A percentile compares a stretch with the other conserved stretches of the same genome.
These are phyloP conservation scores for Jacana jacana DNA, from an alignment of 2,113 vertebrate genomes.

Conservation along the genomic window DNA sequence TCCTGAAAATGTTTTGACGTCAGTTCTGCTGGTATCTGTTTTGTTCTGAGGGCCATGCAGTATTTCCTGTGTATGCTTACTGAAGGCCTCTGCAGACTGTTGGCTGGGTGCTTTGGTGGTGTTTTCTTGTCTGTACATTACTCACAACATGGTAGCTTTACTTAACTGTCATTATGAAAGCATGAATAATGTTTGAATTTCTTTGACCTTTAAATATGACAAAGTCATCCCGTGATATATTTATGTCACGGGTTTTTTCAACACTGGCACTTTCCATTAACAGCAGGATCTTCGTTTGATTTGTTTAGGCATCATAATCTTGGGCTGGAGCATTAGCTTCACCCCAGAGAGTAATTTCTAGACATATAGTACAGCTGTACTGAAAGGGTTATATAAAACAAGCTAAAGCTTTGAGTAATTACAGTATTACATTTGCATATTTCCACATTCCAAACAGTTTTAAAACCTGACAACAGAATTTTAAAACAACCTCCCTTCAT, in stretches of 20 bases:
- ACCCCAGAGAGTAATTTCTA: neutral
- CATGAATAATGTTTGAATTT: constrained; percentile 52
- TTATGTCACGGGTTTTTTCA: neutral
- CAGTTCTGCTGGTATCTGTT: neutral
- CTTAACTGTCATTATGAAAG: constrained; percentile 11
- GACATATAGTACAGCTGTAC: neutral
- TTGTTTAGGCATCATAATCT: neutral
- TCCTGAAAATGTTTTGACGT: neutral
- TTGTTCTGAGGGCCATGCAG: neutral
- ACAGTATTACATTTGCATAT: neutral
- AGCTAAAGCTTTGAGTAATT: neutral
- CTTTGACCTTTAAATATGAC: constrained; percentile 43
- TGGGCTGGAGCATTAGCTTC: neutral
- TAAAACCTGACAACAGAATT: neutral
- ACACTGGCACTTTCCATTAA: neutral
- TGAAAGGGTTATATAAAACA: neutral
- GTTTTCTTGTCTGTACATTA: neutral
- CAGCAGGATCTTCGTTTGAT: neutral
- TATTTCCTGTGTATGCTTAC: neutral
- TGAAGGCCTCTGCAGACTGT: neutral
- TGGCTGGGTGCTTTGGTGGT: neutral
- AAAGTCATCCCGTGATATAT: neutral
- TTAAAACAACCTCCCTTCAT: neutral
- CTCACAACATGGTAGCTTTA: neutral
- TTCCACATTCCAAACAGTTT: neutral